Evolutionary conservation across 2,797 vertebrate genomes (phyloP), one percentile per base, ranked within the genome.

Genomic region (Muscicapa striata): DNA sequence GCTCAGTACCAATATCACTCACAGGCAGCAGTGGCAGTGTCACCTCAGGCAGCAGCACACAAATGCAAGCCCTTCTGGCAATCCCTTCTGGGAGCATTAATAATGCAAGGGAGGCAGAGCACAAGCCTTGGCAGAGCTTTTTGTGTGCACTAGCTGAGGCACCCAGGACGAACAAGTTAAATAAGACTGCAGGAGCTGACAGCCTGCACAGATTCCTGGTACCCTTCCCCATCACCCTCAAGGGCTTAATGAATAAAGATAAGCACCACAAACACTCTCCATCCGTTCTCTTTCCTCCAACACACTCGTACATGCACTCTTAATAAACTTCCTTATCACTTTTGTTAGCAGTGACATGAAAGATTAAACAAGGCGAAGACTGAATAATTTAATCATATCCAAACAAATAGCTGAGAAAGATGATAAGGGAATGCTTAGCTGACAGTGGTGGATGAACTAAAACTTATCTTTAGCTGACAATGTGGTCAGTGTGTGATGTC

Each of bases 161-260:
- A 94, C 63, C 85, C 94, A 46, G 94, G 88, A 97, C 13, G 4
- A 61, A 41, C 78, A 90, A 92, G 95, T 94, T 63, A 81, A 97
- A 95, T 67, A 58, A 52, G 70, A 93, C 95, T 91, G 79, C 77
- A 61, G 87, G 79, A 90, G 84, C 61, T 69, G 19, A 76, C 95
- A 94, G 92, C 63, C 93, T 63, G 49, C 5, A 2, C 64, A 79
- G 67, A 87, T 78, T 91, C 73, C 83, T 57, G 54, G 89, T 96
- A 94, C 97, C 97, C 97, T 98, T 98, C 97, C 96, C 97, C 55
- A 4, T 97, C 97, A 98, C 72, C 87, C 95, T 97, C 97, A 98
- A 98, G 98, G 98, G 96, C 97, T 98, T 96, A 93, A 97, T 96
- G 96, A 98, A 98, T 98, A 98, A 98, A 98, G 95, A 97, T 97